Evolutionary conservation across 2,888 invertebrate genomes (phyloP).

Genomic region (Drosophila anomelani): DNA sequence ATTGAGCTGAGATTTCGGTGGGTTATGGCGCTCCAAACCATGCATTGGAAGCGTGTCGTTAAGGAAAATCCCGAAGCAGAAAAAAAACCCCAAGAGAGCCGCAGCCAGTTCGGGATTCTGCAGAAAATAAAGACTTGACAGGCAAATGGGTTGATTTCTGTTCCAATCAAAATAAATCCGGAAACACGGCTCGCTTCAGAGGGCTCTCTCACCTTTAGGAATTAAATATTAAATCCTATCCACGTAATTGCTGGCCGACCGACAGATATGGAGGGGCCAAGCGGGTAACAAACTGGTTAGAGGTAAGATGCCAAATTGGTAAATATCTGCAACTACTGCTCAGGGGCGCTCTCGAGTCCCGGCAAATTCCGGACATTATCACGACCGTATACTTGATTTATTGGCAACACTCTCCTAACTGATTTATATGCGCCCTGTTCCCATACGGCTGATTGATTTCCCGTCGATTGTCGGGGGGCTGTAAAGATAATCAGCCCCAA

Average conservation of each 20-base stretch:
- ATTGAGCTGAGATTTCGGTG: conserved; percentile 2
- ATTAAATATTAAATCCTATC: conserved; percentile 2
- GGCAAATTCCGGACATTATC: conserved; percentile 37
- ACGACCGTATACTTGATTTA: conserved; percentile 54
- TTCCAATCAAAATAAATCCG: conserved; percentile 4
- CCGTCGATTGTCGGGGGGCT: conserved; percentile 32
- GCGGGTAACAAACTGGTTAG: conserved; percentile 21
- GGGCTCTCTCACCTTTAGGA: background rate
- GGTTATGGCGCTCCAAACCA: background rate
- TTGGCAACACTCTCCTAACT: conserved; percentile 46
- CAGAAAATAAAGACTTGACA: conserved; percentile 33
- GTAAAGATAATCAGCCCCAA: conserved; percentile 38
- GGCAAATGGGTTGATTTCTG: conserved; percentile 40
- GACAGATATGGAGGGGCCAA: conserved; percentile 17
- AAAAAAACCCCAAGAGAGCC: conserved; percentile 36
- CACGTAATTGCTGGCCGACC: conserved; percentile 20
- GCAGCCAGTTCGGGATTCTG: conserved; percentile 55
- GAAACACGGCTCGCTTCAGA: conserved; percentile 11
- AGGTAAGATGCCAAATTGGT: conserved; percentile 31
- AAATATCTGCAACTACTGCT: conserved; percentile 15
- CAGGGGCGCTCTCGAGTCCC: conserved; percentile 5
- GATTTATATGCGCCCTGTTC: conserved; percentile 62
- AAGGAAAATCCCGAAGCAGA: conserved; percentile 40
- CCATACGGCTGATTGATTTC: conserved; percentile 52
- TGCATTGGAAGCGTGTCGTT: conserved; percentile 10